These are phyloP conservation scores for Cephus spinipes DNA, from an alignment of 2,888 invertebrate species.

Conservation along the genomic window DNA sequence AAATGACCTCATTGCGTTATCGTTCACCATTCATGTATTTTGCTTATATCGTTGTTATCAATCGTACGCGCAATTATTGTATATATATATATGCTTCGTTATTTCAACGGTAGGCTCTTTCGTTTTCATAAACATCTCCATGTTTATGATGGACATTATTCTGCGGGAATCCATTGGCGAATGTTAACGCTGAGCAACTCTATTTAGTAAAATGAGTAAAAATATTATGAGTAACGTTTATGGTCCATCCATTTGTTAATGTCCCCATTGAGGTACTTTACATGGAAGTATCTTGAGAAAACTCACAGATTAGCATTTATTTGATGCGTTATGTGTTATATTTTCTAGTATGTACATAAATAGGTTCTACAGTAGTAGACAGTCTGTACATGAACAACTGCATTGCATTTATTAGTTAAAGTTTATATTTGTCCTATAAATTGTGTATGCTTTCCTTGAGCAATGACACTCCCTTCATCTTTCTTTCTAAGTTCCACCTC, in stretches of 20 bases:
- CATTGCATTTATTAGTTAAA: neutral
- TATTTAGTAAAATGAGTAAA: neutral
- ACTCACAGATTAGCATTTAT: neutral
- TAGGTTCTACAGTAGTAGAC: neutral
- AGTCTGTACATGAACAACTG: neutral
- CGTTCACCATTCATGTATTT: neutral
- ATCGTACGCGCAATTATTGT: neutral
- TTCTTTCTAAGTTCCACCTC: constrained; percentile 84
- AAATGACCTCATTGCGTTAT: neutral
- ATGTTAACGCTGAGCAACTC: neutral
- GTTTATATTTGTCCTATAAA: constrained; percentile 64
- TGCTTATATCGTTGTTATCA: neutral
- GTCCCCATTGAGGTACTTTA: neutral
- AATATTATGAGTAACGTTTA: neutral
- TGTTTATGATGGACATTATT: neutral
- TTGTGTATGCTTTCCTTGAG: constrained; percentile 88
- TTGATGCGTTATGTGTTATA: neutral
- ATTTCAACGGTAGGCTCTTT: neutral
- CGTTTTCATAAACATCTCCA: neutral
- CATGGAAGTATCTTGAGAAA: neutral
- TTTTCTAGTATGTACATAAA: neutral
- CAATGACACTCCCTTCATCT: constrained; percentile 78
- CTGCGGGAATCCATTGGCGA: neutral
- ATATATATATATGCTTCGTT: neutral
- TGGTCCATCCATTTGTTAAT: neutral